Evolutionary conservation across 2,797 vertebrate genomes (phyloP).

Genomic region (Bradypus variegatus): DNA sequence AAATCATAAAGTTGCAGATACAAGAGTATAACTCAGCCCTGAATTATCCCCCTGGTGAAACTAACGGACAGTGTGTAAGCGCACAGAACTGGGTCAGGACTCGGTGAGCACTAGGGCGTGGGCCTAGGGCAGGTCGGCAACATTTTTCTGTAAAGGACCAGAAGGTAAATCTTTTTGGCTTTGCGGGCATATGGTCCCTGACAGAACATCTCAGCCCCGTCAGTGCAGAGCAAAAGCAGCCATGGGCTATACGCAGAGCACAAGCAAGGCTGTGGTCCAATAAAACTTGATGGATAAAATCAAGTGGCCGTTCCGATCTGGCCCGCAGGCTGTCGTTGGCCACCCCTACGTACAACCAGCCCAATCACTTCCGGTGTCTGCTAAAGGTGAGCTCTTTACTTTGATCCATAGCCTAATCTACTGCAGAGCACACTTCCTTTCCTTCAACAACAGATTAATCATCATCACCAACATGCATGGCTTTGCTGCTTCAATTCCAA

Average conservation of each 20-base stretch:
- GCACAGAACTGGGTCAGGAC: too few relatives aligned
- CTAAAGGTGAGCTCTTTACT: neutral
- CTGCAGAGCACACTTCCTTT: too few relatives aligned
- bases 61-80: too few relatives aligned
- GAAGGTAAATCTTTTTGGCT: neutral
- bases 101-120: neutral
- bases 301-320: neutral
- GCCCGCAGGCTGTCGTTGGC: too few relatives aligned
- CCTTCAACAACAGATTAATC: neutral
- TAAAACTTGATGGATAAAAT: neutral
- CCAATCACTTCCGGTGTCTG: neutral
- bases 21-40: neutral
- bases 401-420: too few relatives aligned
- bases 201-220: neutral
- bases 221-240: neutral
- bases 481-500: neutral
- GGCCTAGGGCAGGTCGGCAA: neutral
- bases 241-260: neutral
- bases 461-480: neutral
- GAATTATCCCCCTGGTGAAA: fast-evolving
- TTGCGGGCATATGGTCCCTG: neutral
- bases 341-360: neutral
- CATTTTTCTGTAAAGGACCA: neutral
- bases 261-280: neutral
- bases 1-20: neutral